A percentile compares a stretch with the other conserved stretches of the same genome.
These are phyloP conservation scores for Coturnix japonica DNA, from an alignment of 2,113 vertebrate genomes.

Conservation along the genomic window DNA sequence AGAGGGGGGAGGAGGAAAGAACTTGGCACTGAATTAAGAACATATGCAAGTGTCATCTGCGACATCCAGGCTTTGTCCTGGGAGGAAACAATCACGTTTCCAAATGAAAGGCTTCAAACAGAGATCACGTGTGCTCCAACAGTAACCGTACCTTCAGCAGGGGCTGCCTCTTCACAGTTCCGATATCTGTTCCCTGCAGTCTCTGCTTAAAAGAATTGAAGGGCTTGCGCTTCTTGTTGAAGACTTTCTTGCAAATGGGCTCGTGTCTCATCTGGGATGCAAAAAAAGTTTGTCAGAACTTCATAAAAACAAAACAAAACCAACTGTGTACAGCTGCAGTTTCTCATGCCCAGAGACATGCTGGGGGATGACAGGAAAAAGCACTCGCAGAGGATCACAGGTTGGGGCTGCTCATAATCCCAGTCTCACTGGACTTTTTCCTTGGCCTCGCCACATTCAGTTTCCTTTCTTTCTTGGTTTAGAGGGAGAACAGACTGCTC, in stretches of 20 bases:
- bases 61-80: slow-evolving; percentile 38
- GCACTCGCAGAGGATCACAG: neutral
- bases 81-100: neutral
- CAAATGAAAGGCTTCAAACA: neutral
- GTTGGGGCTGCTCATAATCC: neutral
- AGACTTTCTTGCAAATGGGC: slow-evolving; percentile 67
- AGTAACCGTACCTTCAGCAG: slow-evolving; percentile 29
- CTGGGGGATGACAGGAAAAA: neutral
- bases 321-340: neutral
- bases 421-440: accelerated
- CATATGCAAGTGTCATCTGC: slow-evolving; percentile 2
- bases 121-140: neutral
- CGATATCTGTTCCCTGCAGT: slow-evolving; percentile 56
- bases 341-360: neutral
- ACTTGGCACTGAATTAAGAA: neutral
- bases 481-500: neutral
- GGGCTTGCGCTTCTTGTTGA: slow-evolving; percentile 65
- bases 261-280: slow-evolving; percentile 60
- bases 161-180: neutral
- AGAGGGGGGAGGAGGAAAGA: neutral
- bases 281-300: neutral
- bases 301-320: neutral
- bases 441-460: no score
- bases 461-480: neutral
- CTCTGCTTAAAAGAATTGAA: slow-evolving; percentile 75